Evolutionary conservation across 2,113 vertebrate genomes (phyloP).

Genomic region (Lamprologus lemairii): DNA sequence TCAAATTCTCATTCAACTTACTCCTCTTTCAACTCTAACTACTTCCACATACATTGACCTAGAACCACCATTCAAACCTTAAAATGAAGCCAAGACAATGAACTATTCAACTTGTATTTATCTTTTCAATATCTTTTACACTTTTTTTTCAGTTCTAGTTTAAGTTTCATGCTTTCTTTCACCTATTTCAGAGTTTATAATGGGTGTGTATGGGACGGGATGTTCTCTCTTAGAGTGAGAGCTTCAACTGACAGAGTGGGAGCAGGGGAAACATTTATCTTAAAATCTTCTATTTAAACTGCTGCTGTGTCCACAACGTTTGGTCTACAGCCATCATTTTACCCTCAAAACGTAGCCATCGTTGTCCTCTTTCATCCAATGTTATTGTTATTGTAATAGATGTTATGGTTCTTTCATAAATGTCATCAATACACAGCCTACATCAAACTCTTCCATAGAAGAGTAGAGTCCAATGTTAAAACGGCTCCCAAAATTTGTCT

Average conservation of each 20-base stretch:
- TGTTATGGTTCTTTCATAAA: neutral
- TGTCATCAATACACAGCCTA: neutral
- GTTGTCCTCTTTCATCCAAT: rapidly evolving
- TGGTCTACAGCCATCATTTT: neutral
- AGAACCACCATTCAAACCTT: neutral
- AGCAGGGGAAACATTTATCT: neutral
- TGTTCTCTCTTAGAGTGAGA: neutral
- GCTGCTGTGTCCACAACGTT: neutral
- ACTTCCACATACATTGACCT: neutral
- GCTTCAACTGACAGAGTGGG: neutral
- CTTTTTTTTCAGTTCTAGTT: neutral
- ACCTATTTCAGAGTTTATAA: neutral
- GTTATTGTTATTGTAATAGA: neutral
- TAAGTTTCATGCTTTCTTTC: too few species aligned
- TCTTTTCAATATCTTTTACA: neutral
- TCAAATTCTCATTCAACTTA: too few species aligned
- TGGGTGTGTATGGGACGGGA: neutral
- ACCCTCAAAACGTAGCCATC: neutral
- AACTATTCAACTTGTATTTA: neutral
- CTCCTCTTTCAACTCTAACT: neutral
- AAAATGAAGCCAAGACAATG: neutral
- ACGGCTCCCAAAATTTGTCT: neutral
- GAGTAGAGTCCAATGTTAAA: neutral
- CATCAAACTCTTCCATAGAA: rapidly evolving
- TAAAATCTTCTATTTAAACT: neutral